Evolutionary conservation across 1,140 invertebrate genomes (phyloP), one percentile per base, ranked within the genome.

Genomic region (Panagrolaimus sp.): DNA sequence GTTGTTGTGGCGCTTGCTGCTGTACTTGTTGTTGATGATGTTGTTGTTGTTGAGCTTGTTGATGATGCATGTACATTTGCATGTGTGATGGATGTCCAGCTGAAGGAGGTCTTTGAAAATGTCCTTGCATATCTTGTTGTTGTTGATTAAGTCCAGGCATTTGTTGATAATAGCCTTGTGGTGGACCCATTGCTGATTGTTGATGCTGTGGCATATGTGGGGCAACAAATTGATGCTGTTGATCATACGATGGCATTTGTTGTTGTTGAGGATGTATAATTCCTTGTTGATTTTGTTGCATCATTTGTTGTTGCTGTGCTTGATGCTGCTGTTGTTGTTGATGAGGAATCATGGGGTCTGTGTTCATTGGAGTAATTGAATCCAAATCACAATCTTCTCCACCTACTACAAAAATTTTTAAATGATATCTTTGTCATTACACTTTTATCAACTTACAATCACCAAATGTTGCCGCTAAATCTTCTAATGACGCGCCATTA

Each of bases 201-300:
- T 57, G 51, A 20, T 25, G 20, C 4, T 13, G 51, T 0, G 51
- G 51, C 51, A 57, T 57, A 20, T 57, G 51, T 16, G 51, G 51
- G n/a, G 51, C 51, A 20, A 57, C 51, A 23, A 57, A 57, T 5
- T 57, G 51, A 23, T 57, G 51, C n/a, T 57, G 51, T 3, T 57
- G 51, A 0, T 48, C 14, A 23, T 14, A 23, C 9, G 47, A 5
- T n/a, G 51, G 51, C 20, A 25, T 20, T 57, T 57, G 51, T 57
- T 57, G 51, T 27, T 57, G 51, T 4, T 57, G 51, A 11, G 20
- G 51, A 8, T 57, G 51, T 16, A 25, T 16, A 8, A 51, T 51
- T 51, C 25, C 16, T 14, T 51, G 48, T 51, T 51, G 51, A 25
- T 16, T 9, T 1, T 13, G 51, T 27, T 23, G 51, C 20, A 27